A percentile compares a stretch with the other conserved stretches of the same genome.
Evolutionary conservation across 1,140 invertebrate species (phyloP).

Genomic region (Tetramorium parvispinum): DNA sequence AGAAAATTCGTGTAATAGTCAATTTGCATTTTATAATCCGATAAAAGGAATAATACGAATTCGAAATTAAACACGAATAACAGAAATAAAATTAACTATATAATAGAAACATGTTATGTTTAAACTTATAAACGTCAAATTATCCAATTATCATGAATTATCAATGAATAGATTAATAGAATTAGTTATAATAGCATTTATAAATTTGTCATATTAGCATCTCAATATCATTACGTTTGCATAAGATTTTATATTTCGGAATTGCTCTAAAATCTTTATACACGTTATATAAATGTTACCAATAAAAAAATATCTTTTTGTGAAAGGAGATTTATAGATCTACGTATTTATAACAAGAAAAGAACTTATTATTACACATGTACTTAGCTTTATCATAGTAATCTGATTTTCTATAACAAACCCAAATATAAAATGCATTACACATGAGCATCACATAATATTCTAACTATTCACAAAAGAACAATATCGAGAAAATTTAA

Average conservation of each 20-base stretch:
- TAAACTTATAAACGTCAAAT: background rate
- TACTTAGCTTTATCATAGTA: background rate
- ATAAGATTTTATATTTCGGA: background rate
- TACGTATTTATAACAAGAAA: background rate
- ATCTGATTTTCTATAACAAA: background rate
- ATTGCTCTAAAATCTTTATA: background rate
- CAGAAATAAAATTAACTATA: background rate
- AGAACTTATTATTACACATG: background rate
- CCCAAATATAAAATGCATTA: background rate
- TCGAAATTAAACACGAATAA: background rate
- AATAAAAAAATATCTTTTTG: background rate
- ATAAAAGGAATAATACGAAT: background rate
- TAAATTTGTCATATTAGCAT: background rate
- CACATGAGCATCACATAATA: background rate
- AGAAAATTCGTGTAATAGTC: background rate
- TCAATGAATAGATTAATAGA: background rate
- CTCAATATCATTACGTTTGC: background rate
- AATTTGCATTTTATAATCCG: background rate
- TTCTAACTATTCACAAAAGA: background rate
- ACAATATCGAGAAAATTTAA: background rate
- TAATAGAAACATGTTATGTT: background rate
- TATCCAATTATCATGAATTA: background rate
- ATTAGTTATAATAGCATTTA: background rate
- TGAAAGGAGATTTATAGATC: too few relatives aligned
- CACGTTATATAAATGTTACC: background rate